Evolutionary conservation across 2,888 invertebrate species (phyloP), one percentile per base, ranked within the genome.

Genomic region (Embidobia sp.): DNA sequence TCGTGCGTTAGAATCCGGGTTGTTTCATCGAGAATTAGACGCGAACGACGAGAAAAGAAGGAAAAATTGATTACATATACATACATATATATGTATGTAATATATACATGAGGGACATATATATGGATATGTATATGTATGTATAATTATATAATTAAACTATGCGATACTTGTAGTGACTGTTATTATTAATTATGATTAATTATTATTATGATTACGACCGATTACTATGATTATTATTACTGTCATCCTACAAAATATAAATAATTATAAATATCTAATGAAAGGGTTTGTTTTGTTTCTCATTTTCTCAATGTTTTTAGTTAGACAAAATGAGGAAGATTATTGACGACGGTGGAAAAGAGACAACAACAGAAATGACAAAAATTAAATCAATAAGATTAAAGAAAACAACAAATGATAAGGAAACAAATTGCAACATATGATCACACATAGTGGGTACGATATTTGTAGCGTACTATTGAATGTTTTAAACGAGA

Each of bases 151-250:
- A 85, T 80, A 81, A 84, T 83, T 82, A 83, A 81, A 83, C 82
- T 83, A 85, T 85, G 84, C 83, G 84, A 84, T 84, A 82, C 81
- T 82, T 83, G 83, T 84, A 85, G 83, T 79, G 44, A 82, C 73
- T 81, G 82, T 80, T 82, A 82, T 81, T 81, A 82, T 81, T 80
- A 81, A 83, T 84, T 82, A 83, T 78, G 89, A 86, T 80, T 91
- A 87, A 89, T 91, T 92, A 86, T 93, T 93, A 67, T 91, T 92
- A 79, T 93, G 81, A 33, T 92, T 90, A 53, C 4, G 91, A 92
- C 84, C 57, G 91, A 92, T 26, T 92, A 86, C 78, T 91, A 83
- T 82, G 70, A 78, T 82, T n/a, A n/a, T n/a, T 78, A 81, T 82
- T 83, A 83, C 79, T 77, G 81, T 85, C 84, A 83, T 85, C 83